Evolutionary conservation across 2,113 vertebrate species (phyloP), one percentile per base, ranked within the genome.

Genomic region (Melanerpes aurifrons): DNA sequence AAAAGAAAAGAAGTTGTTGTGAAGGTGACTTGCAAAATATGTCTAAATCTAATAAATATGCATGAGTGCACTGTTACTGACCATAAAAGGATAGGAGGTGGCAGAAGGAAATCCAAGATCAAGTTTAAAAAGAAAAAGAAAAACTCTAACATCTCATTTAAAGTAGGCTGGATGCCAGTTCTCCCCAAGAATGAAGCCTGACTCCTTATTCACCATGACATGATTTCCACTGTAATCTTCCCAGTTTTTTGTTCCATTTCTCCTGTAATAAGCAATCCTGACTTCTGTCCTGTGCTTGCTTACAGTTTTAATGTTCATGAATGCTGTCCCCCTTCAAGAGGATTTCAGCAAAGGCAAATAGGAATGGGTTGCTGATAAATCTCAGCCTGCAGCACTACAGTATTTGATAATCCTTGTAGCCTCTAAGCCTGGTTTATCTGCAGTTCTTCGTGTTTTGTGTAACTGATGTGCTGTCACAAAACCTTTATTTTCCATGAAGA

Each of bases 11-110:
- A 77, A 86, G 87, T 72, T 93, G 68, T 86, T 92, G 58, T 90
- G 91, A 95, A 96, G 94, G 92, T 96, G 96, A 96, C 94, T 96
- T 96, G 95, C 90, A 94, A 94, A 96, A 82, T 92, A 95, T 32
- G 70, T 80, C 75, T 91, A 89, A 81, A 66, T 58, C 70, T 88
- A 87, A 89, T 90, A 93, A 90, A 87, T 93, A 89, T 86, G 71
- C 50, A 88, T 72, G 43, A 72, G 1, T 47, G 7, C 50, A 50
- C 80, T 26, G 26, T 67, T 90, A 35, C 35, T 86, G 86, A 89
- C 90, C 12, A 0, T 95, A 70, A 92, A 92, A 90, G 71, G 93
- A 35, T 82, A 82, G 26, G 72, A 93, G 50, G 73, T 74, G 81
- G 72, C 76, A 83, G 67, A 79, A 85, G 67, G 71, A 91, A 92